Conservation (phyloP, 1,140 invertebrate species). For the Maconellicoccus hirsutus region DNA sequence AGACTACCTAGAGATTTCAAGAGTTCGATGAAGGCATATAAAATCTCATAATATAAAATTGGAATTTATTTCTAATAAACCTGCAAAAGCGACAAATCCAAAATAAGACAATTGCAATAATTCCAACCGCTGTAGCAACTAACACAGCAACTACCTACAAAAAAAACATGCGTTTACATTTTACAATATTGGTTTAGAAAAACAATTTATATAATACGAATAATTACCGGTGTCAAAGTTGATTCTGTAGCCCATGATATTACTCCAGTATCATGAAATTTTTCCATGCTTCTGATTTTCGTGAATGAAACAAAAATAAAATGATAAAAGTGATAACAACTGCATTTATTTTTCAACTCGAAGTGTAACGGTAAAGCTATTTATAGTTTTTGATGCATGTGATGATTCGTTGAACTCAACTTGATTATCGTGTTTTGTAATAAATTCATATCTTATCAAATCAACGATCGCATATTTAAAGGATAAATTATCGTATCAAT, state of each 20-base stretch:
- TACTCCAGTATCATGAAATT: not conserved
- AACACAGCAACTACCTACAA: conserved; percentile 14
- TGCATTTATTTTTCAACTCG: not conserved
- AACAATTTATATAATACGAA: not conserved
- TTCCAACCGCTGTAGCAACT: conserved; percentile 11
- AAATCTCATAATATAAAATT: not conserved
- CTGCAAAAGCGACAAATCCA: conserved; percentile 16
- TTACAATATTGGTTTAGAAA: not conserved
- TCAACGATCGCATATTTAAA: too few relatives aligned
- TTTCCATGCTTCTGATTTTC: not conserved
- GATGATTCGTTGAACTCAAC: too few relatives aligned
- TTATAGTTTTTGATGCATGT: too few relatives aligned
- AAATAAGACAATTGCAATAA: conserved; percentile 11
- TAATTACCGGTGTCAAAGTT: conserved; percentile 10
- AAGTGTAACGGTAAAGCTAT: too few relatives aligned
- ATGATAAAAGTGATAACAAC: not conserved
- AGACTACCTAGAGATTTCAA: not conserved
- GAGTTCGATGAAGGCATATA: not conserved
- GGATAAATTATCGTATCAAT: not conserved
- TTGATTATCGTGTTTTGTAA: too few relatives aligned
- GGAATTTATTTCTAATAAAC: not conserved
- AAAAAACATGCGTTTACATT: not conserved
- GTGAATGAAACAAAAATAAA: not conserved
- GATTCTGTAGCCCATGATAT: conserved; percentile 2
- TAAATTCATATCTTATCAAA: too few relatives aligned